Evolutionary conservation across 2,888 invertebrate species (phyloP).

Genomic region (Parapristionchus giblindavisi): DNA sequence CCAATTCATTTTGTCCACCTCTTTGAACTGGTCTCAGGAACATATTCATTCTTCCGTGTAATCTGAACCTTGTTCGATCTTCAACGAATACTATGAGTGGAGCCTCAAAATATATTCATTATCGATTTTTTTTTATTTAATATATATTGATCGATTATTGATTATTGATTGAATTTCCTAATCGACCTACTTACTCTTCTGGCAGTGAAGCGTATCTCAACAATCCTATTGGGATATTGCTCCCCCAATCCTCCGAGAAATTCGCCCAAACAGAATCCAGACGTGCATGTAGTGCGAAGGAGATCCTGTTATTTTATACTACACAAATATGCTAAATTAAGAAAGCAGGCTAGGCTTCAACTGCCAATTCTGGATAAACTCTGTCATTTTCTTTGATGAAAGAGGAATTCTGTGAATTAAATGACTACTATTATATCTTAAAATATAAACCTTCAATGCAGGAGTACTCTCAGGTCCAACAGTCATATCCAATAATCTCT

Average conservation of each 20-base stretch:
- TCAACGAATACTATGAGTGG: constrained; percentile 68
- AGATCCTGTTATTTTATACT: constrained; percentile 48
- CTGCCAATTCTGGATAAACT: too few relatives aligned
- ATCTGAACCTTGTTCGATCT: constrained; percentile 63
- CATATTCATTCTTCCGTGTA: constrained; percentile 67
- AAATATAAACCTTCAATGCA: constrained; percentile 45
- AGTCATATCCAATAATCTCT: constrained; percentile 64
- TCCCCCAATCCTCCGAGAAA: constrained; percentile 66
- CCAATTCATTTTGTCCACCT: constrained; percentile 56
- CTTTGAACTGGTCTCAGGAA: constrained; percentile 59
- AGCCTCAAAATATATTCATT: constrained; percentile 46
- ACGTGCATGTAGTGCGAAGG: constrained; percentile 63
- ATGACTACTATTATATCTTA: not conserved
- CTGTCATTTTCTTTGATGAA: not conserved
- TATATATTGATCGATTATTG: not conserved
- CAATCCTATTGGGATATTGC: constrained; percentile 64
- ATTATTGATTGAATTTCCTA: not conserved
- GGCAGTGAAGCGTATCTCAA: constrained; percentile 54
- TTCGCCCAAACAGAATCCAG: constrained; percentile 67
- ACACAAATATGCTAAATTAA: not conserved
- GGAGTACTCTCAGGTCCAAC: constrained; percentile 62
- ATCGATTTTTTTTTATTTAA: not conserved
- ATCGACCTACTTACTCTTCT: constrained; percentile 42
- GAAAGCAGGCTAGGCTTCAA: too few relatives aligned
- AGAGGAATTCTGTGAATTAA: not conserved